Base-by-base conservation (phyloP, 2,888 invertebrate species). In the Drosophila nr. fundita region DNA sequence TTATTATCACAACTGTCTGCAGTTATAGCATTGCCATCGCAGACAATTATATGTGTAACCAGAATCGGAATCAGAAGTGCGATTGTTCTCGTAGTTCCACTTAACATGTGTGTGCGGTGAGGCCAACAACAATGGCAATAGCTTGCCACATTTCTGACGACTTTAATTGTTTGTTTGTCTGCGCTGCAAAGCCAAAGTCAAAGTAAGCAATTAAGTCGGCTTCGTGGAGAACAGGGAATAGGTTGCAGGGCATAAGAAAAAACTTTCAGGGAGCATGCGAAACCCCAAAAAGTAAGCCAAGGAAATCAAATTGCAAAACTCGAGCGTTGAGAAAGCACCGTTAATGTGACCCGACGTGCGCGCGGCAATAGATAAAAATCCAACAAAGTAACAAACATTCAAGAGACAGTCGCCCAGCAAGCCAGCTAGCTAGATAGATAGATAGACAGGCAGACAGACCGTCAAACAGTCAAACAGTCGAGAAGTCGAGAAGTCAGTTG, bases 301-400 rank as follows among this genome's bases (percentile, higher is more conserved):
- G 70, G 67, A 81, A 90, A 88, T 90, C 90, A 88, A 87, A 87
- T 88, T 74, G 87, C 72, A 81, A 65, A 88, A 83, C 80, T 87
- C 84, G 89, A 84, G 87, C 84, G 79, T 78, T 77, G 71, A 85
- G 86, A 87, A 87, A 88, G 87, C 79, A 88, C 87, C 87, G 87
- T 87, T 87, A 87, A 88, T 88, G 89, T 90, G 87, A 86, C 83
- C 90, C 79, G 78, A 89, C 75, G 80, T 84, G 87, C 68, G 71
- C 68, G 73, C 72, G 78, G 88, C 80, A 73, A 83, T 80, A 85
- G 84, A 85, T 81, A 83, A 76, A 82, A 83, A 78, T 87, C 82
- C 54, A 74, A 58, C 63, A 49, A 68, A 57, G 69, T 66, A 64
- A 73, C 48, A 79, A 82, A 77, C 64, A 83, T 42, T 36, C 64